Conservation (phyloP, 2,113 vertebrate species). For the Strix uralensis region DNA sequence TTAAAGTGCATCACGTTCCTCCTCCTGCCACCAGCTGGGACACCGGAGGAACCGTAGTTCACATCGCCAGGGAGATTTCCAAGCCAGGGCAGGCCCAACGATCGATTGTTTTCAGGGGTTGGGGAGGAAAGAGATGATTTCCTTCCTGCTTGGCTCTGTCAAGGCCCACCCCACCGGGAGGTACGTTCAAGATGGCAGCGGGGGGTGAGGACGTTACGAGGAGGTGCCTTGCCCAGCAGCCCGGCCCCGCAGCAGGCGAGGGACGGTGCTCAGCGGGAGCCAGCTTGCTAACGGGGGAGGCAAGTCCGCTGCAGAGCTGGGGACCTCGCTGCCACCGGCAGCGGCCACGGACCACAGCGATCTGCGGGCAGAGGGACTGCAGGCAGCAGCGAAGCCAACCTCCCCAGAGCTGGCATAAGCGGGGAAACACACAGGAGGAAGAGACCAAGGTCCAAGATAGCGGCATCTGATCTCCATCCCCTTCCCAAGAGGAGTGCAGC, state of each 20-base stretch:
- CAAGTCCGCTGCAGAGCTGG: background rate
- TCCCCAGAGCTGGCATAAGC: fast-evolving
- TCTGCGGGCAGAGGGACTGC: background rate
- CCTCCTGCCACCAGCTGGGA: background rate
- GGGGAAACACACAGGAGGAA: background rate
- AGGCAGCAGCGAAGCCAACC: background rate
- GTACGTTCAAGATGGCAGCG: background rate
- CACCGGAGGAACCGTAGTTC: background rate
- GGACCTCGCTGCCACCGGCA: background rate
- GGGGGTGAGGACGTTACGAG: background rate
- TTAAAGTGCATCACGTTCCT: conserved; percentile 41
- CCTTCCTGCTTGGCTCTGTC: background rate
- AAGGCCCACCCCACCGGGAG: background rate
- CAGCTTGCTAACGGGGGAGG: background rate
- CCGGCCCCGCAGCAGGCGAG: fast-evolving
- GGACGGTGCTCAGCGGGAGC: background rate
- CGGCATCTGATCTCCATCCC: background rate
- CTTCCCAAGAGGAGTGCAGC: background rate
- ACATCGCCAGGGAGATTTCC: conserved; percentile 51
- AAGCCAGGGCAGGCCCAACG: background rate
- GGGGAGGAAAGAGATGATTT: background rate
- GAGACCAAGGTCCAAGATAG: background rate
- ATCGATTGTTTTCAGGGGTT: background rate
- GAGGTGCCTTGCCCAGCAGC: background rate
- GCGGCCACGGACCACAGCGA: fast-evolving